Conservation (phyloP, 2,797 vertebrate species). For the Oreonectes daqikongensis region DNA sequence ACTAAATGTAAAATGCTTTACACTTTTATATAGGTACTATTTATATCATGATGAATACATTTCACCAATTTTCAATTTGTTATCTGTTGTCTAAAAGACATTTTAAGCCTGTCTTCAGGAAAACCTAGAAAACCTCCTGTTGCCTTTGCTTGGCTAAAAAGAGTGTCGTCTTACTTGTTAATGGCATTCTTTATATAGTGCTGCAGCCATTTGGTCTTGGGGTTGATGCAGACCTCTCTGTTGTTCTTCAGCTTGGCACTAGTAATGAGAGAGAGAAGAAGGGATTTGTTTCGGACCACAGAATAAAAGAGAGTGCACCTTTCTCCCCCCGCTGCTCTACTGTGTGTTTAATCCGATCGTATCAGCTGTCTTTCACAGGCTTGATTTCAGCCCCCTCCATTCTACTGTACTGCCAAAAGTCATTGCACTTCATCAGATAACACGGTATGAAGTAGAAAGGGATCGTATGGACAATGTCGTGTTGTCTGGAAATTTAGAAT, state of each 20-base stretch:
- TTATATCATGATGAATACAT: too few relatives aligned
- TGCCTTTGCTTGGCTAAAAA: conserved; percentile 43
- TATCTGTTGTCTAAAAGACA: neutral
- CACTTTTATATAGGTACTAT: too few relatives aligned
- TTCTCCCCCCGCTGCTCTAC: conserved; percentile 19
- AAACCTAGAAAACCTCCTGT: conserved; percentile 18
- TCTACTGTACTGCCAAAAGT: conserved; percentile 30
- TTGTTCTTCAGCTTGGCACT: conserved; percentile 87
- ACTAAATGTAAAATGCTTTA: neutral
- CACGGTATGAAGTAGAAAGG: conserved; percentile 11
- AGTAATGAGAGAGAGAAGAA: conserved; percentile 47
- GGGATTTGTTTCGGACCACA: conserved; percentile 25
- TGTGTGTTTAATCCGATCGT: conserved; percentile 42
- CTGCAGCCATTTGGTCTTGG: conserved; percentile 97
- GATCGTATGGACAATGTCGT: conserved; percentile 1
- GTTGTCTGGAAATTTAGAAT: neutral
- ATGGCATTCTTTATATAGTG: conserved; percentile 96
- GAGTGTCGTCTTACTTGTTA: conserved; percentile 90
- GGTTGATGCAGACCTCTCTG: conserved; percentile 96
- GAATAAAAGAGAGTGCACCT: conserved; percentile 28
- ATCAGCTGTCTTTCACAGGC: conserved; percentile 33
- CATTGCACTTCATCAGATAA: conserved; percentile 32
- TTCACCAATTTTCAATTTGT: neutral
- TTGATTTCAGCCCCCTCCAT: conserved; percentile 24
- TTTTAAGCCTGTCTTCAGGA: neutral